Conservation (phyloP, 2,113 vertebrate species). For the Poeciliopsis prolifica region DNA sequence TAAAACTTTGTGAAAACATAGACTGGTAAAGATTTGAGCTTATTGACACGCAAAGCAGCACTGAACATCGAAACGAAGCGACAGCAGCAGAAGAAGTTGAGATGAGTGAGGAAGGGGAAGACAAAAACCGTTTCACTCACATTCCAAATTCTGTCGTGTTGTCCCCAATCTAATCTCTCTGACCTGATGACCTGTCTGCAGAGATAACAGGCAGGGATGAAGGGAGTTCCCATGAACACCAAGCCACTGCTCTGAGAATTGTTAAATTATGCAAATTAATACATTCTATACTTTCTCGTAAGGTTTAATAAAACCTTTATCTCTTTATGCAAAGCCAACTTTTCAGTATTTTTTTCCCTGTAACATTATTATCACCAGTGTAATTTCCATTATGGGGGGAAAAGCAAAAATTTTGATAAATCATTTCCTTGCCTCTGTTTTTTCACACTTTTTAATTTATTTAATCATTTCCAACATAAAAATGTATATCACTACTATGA, state of each 20-base stretch:
- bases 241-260: not conserved
- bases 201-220: conserved; percentile 59
- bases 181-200: conserved; percentile 65
- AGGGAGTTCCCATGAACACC: conserved; percentile 42
- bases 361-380: not conserved
- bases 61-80: not conserved
- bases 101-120: conserved; percentile 40
- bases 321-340: not conserved
- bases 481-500: not conserved
- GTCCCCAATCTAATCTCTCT: conserved; percentile 68
- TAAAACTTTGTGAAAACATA: not conserved
- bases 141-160: conserved; percentile 60
- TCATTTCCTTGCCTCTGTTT: not conserved
- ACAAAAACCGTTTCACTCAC: conserved; percentile 66
- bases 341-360: not conserved
- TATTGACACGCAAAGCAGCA: not conserved
- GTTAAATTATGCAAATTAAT: conserved; percentile 2
- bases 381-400: not conserved
- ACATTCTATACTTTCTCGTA: not conserved
- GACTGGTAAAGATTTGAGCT: not conserved
- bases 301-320: not conserved
- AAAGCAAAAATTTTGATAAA: not conserved
- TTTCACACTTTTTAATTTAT: not conserved
- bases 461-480: not conserved
- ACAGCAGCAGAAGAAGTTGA: not conserved